Conservation (phyloP, 2,888 invertebrate species). For the Hemicrepidius hirtus region DNA sequence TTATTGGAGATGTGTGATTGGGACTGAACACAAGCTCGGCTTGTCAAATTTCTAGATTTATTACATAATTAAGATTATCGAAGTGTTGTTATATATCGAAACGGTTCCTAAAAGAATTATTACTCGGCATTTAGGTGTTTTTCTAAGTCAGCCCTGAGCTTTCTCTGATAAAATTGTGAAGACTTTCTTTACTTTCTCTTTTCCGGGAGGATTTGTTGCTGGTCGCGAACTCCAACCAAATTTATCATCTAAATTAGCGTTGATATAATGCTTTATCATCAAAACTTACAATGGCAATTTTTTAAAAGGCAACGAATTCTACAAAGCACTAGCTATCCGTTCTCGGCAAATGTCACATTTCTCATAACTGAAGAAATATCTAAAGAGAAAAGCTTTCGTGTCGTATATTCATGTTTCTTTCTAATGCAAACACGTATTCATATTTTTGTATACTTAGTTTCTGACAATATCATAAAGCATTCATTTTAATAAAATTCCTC, state of each 20-base stretch:
- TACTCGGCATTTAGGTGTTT: constrained; percentile 36
- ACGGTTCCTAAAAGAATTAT: constrained; percentile 44
- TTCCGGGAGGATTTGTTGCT: constrained; percentile 14
- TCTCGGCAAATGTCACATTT: constrained; percentile 23
- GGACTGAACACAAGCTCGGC: constrained; percentile 40
- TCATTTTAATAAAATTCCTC: no score
- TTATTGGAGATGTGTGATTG: constrained; percentile 60
- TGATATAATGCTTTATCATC: constrained; percentile 49
- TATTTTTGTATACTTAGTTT: no score
- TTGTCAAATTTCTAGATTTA: constrained; percentile 51
- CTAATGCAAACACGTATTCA: neutral
- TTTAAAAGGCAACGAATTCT: constrained; percentile 39
- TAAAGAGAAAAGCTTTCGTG: constrained; percentile 15
- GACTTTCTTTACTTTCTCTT: constrained; percentile 26
- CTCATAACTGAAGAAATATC: constrained; percentile 12
- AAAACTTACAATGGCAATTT: constrained; percentile 45
- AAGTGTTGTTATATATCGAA: constrained; percentile 48
- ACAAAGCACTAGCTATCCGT: constrained; percentile 39
- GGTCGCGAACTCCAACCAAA: constrained; percentile 41
- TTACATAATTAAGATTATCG: constrained; percentile 51
- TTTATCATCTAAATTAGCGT: constrained; percentile 49
- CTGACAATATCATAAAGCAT: no score
- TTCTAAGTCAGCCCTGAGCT: constrained; percentile 36
- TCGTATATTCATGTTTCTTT: constrained; percentile 4
- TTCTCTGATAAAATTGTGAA: constrained; percentile 40